A percentile compares a stretch with the other conserved stretches of the same genome.
Evolutionary conservation across 2,113 vertebrate genomes (phyloP).

Genomic region (Albula glossodonta): DNA sequence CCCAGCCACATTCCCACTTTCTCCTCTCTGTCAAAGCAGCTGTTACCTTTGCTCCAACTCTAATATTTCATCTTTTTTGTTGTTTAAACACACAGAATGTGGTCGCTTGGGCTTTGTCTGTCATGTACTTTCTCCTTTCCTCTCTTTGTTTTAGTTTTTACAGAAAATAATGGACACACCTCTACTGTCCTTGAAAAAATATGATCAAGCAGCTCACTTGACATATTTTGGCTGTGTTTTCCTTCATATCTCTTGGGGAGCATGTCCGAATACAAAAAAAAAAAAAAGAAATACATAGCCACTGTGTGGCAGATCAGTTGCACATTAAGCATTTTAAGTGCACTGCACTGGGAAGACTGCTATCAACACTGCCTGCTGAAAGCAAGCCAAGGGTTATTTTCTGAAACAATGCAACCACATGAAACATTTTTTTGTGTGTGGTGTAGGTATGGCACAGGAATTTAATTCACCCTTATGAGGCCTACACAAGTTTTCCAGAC

Average conservation of each 20-base stretch:
- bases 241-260: slow-evolving; percentile 35
- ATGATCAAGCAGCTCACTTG: slow-evolving; percentile 52
- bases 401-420: background rate
- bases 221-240: slow-evolving; percentile 70
- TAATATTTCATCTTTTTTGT: background rate
- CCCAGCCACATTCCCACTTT: slow-evolving; percentile 20
- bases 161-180: slow-evolving; percentile 21
- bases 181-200: slow-evolving; percentile 56
- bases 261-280: background rate
- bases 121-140: background rate
- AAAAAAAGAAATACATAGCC: background rate
- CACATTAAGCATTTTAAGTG: background rate
- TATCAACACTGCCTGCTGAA: background rate
- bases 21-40: slow-evolving; percentile 37
- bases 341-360: background rate
- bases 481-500: background rate
- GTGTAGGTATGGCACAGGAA: background rate
- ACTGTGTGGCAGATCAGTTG: slow-evolving; percentile 4
- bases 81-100: background rate
- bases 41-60: slow-evolving; percentile 14
- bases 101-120: slow-evolving; percentile 34
- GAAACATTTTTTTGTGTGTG: background rate
- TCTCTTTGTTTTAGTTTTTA: slow-evolving; percentile 22
- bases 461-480: background rate
- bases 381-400: background rate